Evolutionary conservation across 2,888 invertebrate species (phyloP).

Genomic region (Drepana falcataria): DNA sequence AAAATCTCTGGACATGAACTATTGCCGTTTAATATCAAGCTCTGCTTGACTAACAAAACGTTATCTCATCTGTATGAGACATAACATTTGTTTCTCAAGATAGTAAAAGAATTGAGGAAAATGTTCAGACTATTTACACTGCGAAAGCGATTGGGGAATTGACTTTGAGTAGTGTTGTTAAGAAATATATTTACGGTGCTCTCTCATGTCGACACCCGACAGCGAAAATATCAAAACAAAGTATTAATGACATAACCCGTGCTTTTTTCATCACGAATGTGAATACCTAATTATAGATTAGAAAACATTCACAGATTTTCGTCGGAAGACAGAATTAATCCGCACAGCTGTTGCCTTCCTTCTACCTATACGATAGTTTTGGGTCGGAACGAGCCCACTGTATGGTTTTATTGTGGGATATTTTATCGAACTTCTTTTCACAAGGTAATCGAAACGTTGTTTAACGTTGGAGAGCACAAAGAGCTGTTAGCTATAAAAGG

Average conservation of each 20-base stretch:
- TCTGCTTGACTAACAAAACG: no score
- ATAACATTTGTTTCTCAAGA: neutral
- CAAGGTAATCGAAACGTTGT: no score
- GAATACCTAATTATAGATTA: constrained; percentile 37
- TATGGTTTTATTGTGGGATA: constrained; percentile 9
- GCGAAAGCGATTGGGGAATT: neutral
- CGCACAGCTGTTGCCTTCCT: constrained; percentile 50
- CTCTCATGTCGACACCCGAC: neutral
- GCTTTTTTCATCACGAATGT: constrained; percentile 31
- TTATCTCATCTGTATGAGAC: neutral
- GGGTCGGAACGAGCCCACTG: constrained; percentile 17
- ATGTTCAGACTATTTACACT: neutral
- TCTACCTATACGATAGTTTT: constrained; percentile 18
- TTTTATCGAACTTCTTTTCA: neutral
- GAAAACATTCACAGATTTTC: constrained; percentile 39
- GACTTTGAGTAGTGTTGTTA: neutral
- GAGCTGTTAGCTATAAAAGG: no score
- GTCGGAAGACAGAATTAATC: constrained; percentile 51
- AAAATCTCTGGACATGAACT: no score
- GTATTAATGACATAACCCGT: constrained; percentile 26
- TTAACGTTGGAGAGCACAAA: no score
- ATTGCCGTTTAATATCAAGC: no score
- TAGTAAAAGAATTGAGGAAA: neutral
- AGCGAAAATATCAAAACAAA: constrained; percentile 3
- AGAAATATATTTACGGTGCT: neutral